Base-by-base conservation (phyloP, 53 echinoderm and acorn worm species). In the Zoroaster sp. region DNA sequence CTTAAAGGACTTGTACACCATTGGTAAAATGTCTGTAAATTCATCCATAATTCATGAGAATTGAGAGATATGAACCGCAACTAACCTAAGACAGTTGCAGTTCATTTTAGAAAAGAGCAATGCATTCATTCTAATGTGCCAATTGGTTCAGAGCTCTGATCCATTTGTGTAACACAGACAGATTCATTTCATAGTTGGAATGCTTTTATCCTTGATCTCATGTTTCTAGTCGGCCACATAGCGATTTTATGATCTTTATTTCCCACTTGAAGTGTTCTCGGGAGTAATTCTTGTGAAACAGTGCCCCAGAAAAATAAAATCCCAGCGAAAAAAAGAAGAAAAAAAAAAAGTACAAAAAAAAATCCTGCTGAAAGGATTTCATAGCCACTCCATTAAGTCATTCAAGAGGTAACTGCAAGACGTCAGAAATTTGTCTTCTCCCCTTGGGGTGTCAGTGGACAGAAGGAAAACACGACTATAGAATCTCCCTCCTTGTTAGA, bases 301-400 rank as follows among this genome's bases (percentile, higher is more conserved):
- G 76, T 76, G 76, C 35, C 76, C 30, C 31, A 34, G 47, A 76
- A 46, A 33, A 47, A 78, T 31, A 59, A 33, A 59, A 33, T 18
- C 32, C 36, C 39, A 11, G 8, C 40, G 41, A 17, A 72, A 41
- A 34, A n/a, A n/a, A n/a, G n/a, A n/a, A n/a, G n/a, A 69, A 69
- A 69, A 35, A 17, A 36, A 72, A 34, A 40, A 34, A 40, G 13
- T 4, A 38, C n/a, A 72, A 11, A 17, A n/a, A 72, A 17, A 72
- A 41, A 34, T 72, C 20, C 14, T 39, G 63, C 54, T 78, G 54
- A 78, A 59, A 78, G 55, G 78, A 78, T 78, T 54, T 52, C 55
- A 41, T 51, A 3, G 59, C 35, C 3, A 32, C 39, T 59, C 78
- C 78, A 78, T 78, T 78, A 78, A 59, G 59, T 78, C 78, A 78